These are phyloP conservation scores for Onychostoma macrolepis DNA, from an alignment of 2,113 vertebrate species.

Conservation along the genomic window DNA sequence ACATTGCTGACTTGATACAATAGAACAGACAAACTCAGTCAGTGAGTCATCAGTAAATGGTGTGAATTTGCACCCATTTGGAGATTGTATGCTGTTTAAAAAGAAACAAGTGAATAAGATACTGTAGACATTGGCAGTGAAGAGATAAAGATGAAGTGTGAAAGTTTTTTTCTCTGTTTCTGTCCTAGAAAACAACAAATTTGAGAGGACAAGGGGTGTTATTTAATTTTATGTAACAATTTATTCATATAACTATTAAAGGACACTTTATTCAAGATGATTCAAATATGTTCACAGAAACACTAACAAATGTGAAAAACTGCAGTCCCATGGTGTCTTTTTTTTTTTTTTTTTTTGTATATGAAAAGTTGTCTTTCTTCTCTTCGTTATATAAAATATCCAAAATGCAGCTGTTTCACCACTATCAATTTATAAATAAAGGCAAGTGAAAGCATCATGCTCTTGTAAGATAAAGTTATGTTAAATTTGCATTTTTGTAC, in stretches of 20 bases:
- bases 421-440: neutral
- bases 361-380: neutral
- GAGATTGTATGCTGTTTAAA: neutral
- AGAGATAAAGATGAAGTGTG: neutral
- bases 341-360: no score
- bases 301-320: neutral
- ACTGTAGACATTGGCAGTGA: neutral
- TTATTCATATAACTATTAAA: neutral
- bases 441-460: neutral
- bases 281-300: neutral
- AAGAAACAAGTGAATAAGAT: neutral
- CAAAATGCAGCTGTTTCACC: no score
- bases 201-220: neutral
- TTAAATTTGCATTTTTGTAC: neutral
- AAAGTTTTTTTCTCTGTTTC: neutral
- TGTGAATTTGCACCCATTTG: neutral
- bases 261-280: neutral
- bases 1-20: neutral
- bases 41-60: neutral
- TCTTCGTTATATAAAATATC: no score
- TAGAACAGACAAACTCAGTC: neutral
- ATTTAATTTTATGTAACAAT: neutral
- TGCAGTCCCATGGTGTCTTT: neutral
- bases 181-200: neutral
- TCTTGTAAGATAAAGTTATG: neutral